Base-by-base conservation (phyloP, 2,888 invertebrate species). In the Agelastica alni region DNA sequence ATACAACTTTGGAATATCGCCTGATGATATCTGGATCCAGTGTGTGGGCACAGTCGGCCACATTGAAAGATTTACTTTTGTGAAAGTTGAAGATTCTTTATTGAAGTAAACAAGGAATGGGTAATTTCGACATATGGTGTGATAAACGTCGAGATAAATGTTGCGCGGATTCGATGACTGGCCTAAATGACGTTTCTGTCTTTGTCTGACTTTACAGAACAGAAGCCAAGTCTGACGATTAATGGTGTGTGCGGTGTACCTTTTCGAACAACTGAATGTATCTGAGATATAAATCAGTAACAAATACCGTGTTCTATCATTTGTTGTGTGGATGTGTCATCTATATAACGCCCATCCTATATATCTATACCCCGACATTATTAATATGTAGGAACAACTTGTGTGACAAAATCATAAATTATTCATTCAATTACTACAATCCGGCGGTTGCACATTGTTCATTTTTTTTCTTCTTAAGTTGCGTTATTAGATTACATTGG, bases 281-380 rank as follows among this genome's bases (percentile, higher is more conserved):
- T 74, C 74, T 71, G 63, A 65, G 65, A 72, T 72, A 74, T 74
- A 74, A 74, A 75, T 75, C 75, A 75, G 70, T 68, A 70, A 69
- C 71, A 72, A 69, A 69, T 65, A 66, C 65, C 70, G 63, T 68
- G 66, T 62, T 71, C 70, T 68, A 73, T 75, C 72, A 73, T 73
- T 73, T 73, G 72, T 72, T 71, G 69, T 67, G 67, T 67, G 68
- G 65, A 66, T 71, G 69, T 72, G 70, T 73, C 73, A 72, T 73
- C 71, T 70, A 72, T 73, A 69, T 70, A 66, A 72, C 69, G 69
- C 71, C 68, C 69, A 66, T 70, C 65, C 62, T 59, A 61, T 60
- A 53, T 39, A 32, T 32, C 9, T 54, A 47, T 47, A 46, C 53
- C 36, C 51, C 44, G 44, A 51, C 59, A 46, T 60, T 60, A 60